phyloP scores from a whole-genome alignment of 2,113 vertebrate genomes.

The Rhagologus leucostigma region DNA sequence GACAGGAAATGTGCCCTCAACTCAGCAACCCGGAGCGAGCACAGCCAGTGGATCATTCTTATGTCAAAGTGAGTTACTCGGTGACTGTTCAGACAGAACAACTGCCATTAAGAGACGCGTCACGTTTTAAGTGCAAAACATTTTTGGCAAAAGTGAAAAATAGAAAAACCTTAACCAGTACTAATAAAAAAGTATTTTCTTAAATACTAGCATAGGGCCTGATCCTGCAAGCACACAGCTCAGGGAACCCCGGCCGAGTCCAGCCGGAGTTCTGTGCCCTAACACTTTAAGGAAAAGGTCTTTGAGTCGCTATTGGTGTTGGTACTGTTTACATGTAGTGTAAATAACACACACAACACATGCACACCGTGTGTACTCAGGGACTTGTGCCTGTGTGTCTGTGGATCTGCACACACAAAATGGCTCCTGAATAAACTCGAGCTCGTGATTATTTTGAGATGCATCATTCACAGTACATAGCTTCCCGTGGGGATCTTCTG shows the following conservation, averaged over 20 bases:
- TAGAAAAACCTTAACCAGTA: slow-evolving; percentile 81
- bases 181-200: slow-evolving; percentile 74
- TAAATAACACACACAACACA: not conserved
- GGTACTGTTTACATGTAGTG: slow-evolving; percentile 25
- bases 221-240: slow-evolving; percentile 51
- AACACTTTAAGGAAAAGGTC: slow-evolving; percentile 21
- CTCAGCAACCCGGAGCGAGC: not conserved
- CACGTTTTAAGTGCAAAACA: slow-evolving; percentile 75
- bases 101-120: slow-evolving; percentile 55
- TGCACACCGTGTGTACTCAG: not conserved
- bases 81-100: not conserved
- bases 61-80: not conserved
- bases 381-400: not conserved
- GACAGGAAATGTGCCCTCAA: not conserved
- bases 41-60: not conserved
- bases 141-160: slow-evolving; percentile 87
- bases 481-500: not conserved
- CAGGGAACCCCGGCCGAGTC: not conserved
- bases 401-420: not conserved
- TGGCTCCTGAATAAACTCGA: slow-evolving; percentile 48
- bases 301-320: slow-evolving; percentile 2
- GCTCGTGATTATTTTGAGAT: slow-evolving; percentile 13
- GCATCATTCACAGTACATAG: slow-evolving; percentile 35
- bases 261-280: not conserved
- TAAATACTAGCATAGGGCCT: slow-evolving; percentile 45